phyloP scores from a whole-genome alignment of 2,888 invertebrate species.

The Myopa testacea region DNA sequence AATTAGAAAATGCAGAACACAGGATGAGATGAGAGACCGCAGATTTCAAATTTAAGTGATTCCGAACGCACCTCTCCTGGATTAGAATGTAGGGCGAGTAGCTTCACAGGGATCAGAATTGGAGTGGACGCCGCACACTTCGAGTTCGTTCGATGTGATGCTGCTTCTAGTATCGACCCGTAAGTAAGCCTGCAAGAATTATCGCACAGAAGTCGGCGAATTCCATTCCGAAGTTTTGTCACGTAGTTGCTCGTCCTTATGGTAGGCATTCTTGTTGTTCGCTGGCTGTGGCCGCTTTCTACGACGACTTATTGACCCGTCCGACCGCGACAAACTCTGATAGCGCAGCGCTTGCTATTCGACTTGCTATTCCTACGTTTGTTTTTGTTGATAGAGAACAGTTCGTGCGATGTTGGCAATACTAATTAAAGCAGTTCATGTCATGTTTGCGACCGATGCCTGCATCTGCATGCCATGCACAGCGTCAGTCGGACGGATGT shows the following conservation, averaged over 20 bases:
- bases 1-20: slow-evolving; percentile 3
- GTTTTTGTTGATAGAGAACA: background rate
- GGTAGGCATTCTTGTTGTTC: background rate
- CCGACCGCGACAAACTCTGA: background rate
- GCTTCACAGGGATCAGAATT: slow-evolving; percentile 13
- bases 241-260: slow-evolving; percentile 13
- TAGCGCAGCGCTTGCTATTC: background rate
- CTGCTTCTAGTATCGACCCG: background rate
- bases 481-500: background rate
- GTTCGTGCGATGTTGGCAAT: background rate
- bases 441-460: background rate
- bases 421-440: slow-evolving; percentile 19
- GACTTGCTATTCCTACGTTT: background rate
- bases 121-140: slow-evolving; percentile 44
- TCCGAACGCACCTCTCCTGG: background rate
- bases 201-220: background rate
- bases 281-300: background rate
- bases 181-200: background rate
- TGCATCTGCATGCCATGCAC: slow-evolving; percentile 8
- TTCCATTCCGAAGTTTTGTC: slow-evolving; percentile 8
- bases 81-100: background rate
- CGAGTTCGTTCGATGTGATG: no score
- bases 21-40: slow-evolving; percentile 1
- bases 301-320: background rate
- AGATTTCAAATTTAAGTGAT: slow-evolving; percentile 23